Evolutionary conservation across 1,140 invertebrate genomes (phyloP), one percentile per base, ranked within the genome.

Genomic region (Probaryconus sp.): DNA sequence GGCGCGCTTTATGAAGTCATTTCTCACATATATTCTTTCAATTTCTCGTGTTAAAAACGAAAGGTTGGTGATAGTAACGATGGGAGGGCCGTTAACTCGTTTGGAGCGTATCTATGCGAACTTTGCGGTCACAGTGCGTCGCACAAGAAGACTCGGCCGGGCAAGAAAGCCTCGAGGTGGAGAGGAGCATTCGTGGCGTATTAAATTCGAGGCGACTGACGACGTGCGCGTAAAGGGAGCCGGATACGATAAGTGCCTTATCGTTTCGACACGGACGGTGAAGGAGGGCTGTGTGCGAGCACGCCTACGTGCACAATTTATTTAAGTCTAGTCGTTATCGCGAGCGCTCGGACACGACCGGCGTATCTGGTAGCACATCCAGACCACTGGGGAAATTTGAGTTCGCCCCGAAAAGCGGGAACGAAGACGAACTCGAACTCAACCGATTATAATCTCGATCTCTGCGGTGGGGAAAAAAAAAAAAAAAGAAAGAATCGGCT

Each of bases 241-340:
- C 80, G 83, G 83, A 85, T 85, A 83, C 71, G 84, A 86, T 86
- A 86, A 85, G 76, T 56, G 70, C 61, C 38, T 82, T 86, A 85
- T 85, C 83, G 77, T 73, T 56, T 40, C 20, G 43, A 72, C 42
- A 80, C 79, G 63, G 56, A 79, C 65, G 61, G 26, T 77, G 37
- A 10, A 67, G 63, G 30, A 40, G n/a, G n/a, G n/a, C n/a, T 58
- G 14, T 55, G 53, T 24, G 48, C 20, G 26, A 20, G 45, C 47
- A 53, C 50, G 47, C 58, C 35, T 38, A 56, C 48, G 68, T 47
- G 61, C 38, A 53, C 50, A 43, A 38, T 64, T 31, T 40, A 45
- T 42, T 53, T 33, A 28, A 18, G 30, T 56, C 24, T 21, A n/a
- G n/a, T n/a, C n/a, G 64, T 80, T 76, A 79, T 76, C 77, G 9